phyloP scores from a whole-genome alignment of 2,888 invertebrate species.

The Rhingia rostrata region DNA sequence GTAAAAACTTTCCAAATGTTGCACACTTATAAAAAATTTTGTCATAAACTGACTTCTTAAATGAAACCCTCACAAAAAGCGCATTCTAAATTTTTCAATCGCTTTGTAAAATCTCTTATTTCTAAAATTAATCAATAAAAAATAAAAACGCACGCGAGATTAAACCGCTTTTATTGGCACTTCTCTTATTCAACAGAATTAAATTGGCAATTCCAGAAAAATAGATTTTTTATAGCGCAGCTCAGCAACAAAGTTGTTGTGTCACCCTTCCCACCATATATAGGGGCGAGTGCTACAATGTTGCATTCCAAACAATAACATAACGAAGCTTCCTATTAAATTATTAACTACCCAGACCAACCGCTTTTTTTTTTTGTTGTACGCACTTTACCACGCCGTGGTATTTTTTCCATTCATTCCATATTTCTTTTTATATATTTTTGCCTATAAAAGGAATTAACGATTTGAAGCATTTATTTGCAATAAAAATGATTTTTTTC shows the following conservation, averaged over 20 bases:
- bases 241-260: slow-evolving; percentile 25
- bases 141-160: slow-evolving; percentile 27
- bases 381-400: slow-evolving; percentile 22
- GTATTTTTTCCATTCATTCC: slow-evolving; percentile 37
- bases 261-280: slow-evolving; percentile 41
- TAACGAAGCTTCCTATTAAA: slow-evolving; percentile 66
- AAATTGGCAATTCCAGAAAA: slow-evolving; percentile 68
- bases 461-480: slow-evolving; percentile 71
- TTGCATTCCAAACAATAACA: slow-evolving; percentile 48
- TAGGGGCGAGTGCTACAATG: slow-evolving; percentile 57
- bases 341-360: slow-evolving; percentile 69
- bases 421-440: slow-evolving; percentile 47
- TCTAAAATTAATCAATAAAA: slow-evolving; percentile 58
- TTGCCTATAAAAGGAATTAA: slow-evolving; percentile 72
- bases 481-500: slow-evolving; percentile 58
- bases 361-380: slow-evolving; percentile 27
- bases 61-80: neutral
- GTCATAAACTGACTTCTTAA: no score
- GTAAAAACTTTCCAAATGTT: no score
- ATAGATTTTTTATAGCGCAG: slow-evolving; percentile 56
- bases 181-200: slow-evolving; percentile 38
- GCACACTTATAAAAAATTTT: no score
- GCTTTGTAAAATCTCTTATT: slow-evolving; percentile 22
- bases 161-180: slow-evolving; percentile 39
- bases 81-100: neutral